These are phyloP conservation scores for Hylaea fasciaria DNA, from an alignment of 2,888 invertebrate genomes.

Conservation along the genomic window DNA sequence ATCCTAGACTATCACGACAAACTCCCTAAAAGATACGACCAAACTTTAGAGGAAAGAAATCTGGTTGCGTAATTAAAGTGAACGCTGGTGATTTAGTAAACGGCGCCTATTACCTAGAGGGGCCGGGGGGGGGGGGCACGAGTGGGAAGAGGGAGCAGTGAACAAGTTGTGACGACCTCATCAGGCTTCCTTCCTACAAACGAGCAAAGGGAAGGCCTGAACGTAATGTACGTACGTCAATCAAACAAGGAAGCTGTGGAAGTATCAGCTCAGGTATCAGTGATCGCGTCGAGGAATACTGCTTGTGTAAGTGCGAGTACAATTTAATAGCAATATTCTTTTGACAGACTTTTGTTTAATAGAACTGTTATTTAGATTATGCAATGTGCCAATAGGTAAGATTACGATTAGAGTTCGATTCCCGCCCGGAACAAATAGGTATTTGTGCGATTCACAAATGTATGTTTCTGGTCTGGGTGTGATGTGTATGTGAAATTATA, in stretches of 20 bases:
- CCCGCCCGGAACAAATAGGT: too few species aligned
- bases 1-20: slow-evolving; percentile 24
- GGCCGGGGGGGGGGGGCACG: slow-evolving; percentile 30
- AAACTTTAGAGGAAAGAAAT: slow-evolving; percentile 59
- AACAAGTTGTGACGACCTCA: slow-evolving; percentile 65
- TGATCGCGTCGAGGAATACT: neutral
- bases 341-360: too few species aligned
- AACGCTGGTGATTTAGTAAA: slow-evolving; percentile 66
- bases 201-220: slow-evolving; percentile 55
- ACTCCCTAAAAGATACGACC: slow-evolving; percentile 45
- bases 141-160: slow-evolving; percentile 41
- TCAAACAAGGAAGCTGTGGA: slow-evolving; percentile 14
- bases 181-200: slow-evolving; percentile 58
- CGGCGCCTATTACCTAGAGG: slow-evolving; percentile 61
- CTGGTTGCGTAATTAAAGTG: slow-evolving; percentile 68
- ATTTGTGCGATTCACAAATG: too few species aligned
- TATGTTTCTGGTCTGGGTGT: too few species aligned
- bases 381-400: too few species aligned
- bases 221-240: slow-evolving; percentile 51
- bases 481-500: too few species aligned
- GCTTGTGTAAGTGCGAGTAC: neutral
- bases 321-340: too few species aligned
- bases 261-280: slow-evolving; percentile 11
- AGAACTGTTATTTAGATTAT: too few species aligned
- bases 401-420: too few species aligned